Conservation (phyloP, 2,888 invertebrate genomes). For the Lithodes maja region DNA sequence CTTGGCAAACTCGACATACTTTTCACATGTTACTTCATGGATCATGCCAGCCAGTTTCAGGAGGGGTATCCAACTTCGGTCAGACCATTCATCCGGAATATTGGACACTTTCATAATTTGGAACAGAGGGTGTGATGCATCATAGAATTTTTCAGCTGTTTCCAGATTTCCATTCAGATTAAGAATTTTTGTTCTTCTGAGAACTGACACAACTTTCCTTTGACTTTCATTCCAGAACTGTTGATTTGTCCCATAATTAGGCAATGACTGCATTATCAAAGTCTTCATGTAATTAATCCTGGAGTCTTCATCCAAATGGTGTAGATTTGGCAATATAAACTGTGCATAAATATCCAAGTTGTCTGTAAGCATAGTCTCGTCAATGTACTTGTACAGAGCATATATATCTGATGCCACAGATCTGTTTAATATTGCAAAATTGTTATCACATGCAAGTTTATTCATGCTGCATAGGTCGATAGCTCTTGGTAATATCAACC, state of each 20-base stretch:
- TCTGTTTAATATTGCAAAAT: background rate
- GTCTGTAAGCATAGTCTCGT: background rate
- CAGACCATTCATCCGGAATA: conserved; percentile 16
- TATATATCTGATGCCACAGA: background rate
- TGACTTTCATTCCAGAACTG: background rate
- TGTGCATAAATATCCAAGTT: conserved; percentile 7
- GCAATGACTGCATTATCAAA: background rate
- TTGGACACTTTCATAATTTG: conserved; percentile 23
- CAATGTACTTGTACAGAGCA: conserved; percentile 18
- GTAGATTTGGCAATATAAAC: conserved; percentile 20
- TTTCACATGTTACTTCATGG: conserved; percentile 1
- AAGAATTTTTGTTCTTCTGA: conserved; percentile 16
- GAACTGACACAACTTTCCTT: background rate
- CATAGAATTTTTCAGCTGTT: conserved; percentile 28
- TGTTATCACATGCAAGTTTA: background rate
- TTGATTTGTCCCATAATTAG: background rate
- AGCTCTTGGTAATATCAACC: background rate
- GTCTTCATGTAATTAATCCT: background rate
- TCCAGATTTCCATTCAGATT: background rate
- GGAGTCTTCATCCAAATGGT: background rate
- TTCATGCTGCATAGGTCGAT: background rate
- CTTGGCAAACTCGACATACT: conserved; percentile 10
- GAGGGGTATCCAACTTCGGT: background rate
- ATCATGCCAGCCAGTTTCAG: conserved; percentile 36
- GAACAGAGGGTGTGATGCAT: conserved; percentile 21